Evolutionary conservation across 1,140 invertebrate genomes (phyloP), one percentile per base, ranked within the genome.

Genomic region (Drosophila lowei): DNA sequence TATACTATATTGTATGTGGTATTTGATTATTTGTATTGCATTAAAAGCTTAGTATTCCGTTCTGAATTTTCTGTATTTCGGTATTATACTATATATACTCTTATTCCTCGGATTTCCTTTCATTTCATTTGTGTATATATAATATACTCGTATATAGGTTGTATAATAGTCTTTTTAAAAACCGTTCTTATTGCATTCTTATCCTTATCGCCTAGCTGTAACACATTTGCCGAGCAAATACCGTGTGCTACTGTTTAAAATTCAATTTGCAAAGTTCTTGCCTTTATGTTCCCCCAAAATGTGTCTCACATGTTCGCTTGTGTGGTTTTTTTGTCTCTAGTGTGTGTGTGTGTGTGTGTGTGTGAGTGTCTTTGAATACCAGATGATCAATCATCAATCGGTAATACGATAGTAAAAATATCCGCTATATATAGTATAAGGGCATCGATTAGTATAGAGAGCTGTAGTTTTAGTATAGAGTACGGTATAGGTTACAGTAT

Each of bases 141-240:
- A 38, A 63, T 63, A 55, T 72, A 61, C 66, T 59, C 71, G 53
- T 72, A 73, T 78, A 42, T 64, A 68, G 57, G 58, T 81, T 86
- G 72, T 86, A 75, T 85, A 81, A 77, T 86, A 85, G 81, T 85
- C 81, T 85, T 81, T 77, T 85, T 85, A 85, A 85, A 85, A 85
- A 85, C 81, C 81, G 70, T 85, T 85, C 65, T 81, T 81, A 85
- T 85, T 86, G 68, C 81, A 63, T 85, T 70, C 42, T 68, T 41
- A 57, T 49, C 11, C 64, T 70, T 70, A 70, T 16, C 25, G 63
- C 25, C 11, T 68, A 70, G 62, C 23, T 74, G 77, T 67, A 77
- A 85, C 80, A 85, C 50, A 57, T 78, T 85, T 86, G 72, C 72
- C 80, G 79, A 64, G 80, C 77, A 85, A 84, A 75, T 84, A 65